A percentile compares a stretch with the other conserved stretches of the same genome.
phyloP scores from a whole-genome alignment of 2,888 invertebrate species.

The Keiferia lycopersicella region DNA sequence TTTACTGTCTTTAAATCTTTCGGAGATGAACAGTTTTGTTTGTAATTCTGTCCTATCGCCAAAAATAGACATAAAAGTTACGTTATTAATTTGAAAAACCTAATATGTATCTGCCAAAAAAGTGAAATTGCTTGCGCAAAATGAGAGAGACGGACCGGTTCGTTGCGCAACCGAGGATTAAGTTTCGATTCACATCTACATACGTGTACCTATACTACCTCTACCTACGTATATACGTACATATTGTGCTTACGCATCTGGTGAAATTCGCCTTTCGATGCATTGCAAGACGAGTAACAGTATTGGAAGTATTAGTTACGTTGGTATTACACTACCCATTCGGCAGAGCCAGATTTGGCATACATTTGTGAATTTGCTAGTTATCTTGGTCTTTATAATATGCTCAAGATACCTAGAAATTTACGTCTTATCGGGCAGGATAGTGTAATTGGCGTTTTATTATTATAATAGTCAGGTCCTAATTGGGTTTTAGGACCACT shows the following conservation, averaged over 20 bases:
- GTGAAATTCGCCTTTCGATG: constrained; percentile 55
- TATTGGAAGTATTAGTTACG: background rate
- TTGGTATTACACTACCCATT: background rate
- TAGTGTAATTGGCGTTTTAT: too few species aligned
- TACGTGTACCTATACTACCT: background rate
- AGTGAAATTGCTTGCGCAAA: constrained; percentile 24
- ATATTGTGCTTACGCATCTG: constrained; percentile 36
- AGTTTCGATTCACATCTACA: constrained; percentile 28
- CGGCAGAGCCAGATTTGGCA: too few species aligned
- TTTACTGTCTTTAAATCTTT: background rate
- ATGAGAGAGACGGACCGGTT: constrained; percentile 22
- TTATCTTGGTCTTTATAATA: too few species aligned
- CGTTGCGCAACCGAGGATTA: constrained; percentile 27
- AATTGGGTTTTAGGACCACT: too few species aligned
- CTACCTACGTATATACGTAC: too few species aligned
- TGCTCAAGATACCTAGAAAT: too few species aligned
- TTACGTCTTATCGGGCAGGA: too few species aligned
- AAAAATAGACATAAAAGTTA: constrained; percentile 6
- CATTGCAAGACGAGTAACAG: background rate
- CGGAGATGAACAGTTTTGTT: background rate
- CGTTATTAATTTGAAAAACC: constrained; percentile 1
- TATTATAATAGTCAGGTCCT: too few species aligned
- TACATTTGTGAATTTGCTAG: too few species aligned
- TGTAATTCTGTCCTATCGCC: background rate
- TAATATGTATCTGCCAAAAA: background rate